Evolutionary conservation across 2,797 vertebrate genomes (phyloP).

Genomic region (Urocyon cinereoargenteus): DNA sequence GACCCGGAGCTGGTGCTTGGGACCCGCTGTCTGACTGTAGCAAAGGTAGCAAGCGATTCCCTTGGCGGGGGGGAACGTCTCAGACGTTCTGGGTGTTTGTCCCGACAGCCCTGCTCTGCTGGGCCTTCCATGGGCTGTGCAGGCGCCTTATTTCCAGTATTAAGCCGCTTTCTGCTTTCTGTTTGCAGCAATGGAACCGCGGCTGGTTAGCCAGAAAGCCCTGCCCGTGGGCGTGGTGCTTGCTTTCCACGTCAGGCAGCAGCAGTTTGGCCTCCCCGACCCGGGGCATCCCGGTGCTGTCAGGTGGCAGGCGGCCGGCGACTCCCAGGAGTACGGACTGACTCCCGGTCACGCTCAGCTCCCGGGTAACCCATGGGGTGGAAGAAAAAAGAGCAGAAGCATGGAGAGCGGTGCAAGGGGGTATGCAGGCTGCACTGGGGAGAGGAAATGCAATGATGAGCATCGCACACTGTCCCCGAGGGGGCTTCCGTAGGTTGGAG

Average conservation of each 20-base stretch:
- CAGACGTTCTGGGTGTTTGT: background rate
- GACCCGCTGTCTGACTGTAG: background rate
- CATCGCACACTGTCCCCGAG: background rate
- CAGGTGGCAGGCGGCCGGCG: background rate
- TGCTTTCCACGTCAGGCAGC: background rate
- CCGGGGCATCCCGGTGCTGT: background rate
- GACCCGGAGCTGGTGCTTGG: background rate
- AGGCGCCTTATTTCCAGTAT: background rate
- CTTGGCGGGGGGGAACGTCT: rapidly evolving
- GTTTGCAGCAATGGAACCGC: background rate
- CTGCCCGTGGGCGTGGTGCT: background rate
- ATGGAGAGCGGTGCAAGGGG: background rate
- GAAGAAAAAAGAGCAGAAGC: background rate
- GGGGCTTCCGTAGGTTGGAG: background rate
- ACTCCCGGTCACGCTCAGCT: background rate
- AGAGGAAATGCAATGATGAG: background rate
- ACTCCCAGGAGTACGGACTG: background rate
- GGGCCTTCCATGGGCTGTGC: background rate
- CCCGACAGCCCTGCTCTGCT: background rate
- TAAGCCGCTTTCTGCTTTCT: background rate
- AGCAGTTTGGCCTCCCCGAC: rapidly evolving
- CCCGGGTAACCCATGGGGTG: background rate
- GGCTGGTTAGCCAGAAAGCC: background rate
- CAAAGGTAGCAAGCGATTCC: background rate
- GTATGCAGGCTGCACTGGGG: background rate